Evolutionary conservation across 2,888 invertebrate species (phyloP), one percentile per base, ranked within the genome.

Genomic region (Torymus tubicola): DNA sequence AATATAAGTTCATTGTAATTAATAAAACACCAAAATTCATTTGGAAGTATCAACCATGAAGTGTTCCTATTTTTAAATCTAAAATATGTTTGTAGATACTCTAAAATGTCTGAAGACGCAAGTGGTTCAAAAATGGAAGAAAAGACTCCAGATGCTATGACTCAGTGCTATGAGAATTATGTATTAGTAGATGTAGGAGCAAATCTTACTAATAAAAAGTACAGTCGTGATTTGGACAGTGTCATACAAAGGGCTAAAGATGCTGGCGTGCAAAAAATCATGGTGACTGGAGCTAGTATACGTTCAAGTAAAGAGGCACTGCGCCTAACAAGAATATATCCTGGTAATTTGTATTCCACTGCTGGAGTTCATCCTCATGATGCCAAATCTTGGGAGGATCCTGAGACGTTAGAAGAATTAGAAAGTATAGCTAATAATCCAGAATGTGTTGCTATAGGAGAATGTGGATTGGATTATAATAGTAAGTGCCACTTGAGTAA

Each of bases 311-410:
- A 97, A 92, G 98, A 98, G 92, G 97, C 97, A 74, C 92, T 98
- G 82, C 93, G 97, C 90, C 92, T 98, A 85, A 96, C 97, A 78
- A 94, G 97, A 89, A 95, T 98, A 87, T 97, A 97, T 92, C 97
- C 98, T 78, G 96, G 96, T 86, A 95, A 95, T 63, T 94, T 98
- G 85, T 98, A 97, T 91, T 97, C 96, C 73, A 97, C 97, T 85
- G 97, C 97, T 90, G 96, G 96, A 87, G 95, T 98, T 86, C 97
- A 98, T 92, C 97, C 98, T 1, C 97, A 97, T 91, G 98, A 98
- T 92, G 97, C 97, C 0, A 97, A 97, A 91, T 96, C 96, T 2
- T 98, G 97, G 97, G 93, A 94, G 61, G 92, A 92, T 21, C 83
- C 87, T 5, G 92, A 92, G 10, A 92, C 92, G 4, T 85, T 91